Conservation (phyloP, 1,140 invertebrate genomes). For the Pantala flavescens region DNA sequence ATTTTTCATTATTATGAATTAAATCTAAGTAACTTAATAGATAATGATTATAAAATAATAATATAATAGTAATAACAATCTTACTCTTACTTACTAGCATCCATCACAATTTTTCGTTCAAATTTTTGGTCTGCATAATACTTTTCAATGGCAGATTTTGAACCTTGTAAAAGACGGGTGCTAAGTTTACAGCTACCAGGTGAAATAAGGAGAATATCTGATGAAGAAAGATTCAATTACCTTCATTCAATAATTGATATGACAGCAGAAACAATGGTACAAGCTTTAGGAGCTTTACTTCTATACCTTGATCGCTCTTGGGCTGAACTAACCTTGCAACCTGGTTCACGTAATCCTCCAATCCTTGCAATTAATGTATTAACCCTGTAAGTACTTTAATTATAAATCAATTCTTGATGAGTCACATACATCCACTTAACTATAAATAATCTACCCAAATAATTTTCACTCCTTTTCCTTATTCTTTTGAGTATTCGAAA, state of each 20-base stretch:
- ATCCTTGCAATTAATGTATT: conserved; percentile 51
- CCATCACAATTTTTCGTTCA: too few species aligned
- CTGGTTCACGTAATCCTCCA: conserved; percentile 36
- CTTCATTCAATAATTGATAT: conserved; percentile 59
- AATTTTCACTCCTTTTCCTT: too few species aligned
- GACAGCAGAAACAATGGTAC: conserved; percentile 49
- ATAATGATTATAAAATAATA: too few species aligned
- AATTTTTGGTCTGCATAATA: too few species aligned
- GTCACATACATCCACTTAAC: too few species aligned
- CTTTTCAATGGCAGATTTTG: conserved; percentile 37
- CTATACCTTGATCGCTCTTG: conserved; percentile 62
- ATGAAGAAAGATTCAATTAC: conserved; percentile 49
- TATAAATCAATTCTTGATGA: too few species aligned
- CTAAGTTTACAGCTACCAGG: conserved; percentile 46
- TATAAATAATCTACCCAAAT: too few species aligned
- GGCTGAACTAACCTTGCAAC: conserved; percentile 45
- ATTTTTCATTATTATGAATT: too few species aligned
- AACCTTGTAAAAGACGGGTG: conserved; percentile 50
- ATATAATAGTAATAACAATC: too few species aligned
- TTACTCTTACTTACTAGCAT: too few species aligned
- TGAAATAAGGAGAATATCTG: conserved; percentile 44
- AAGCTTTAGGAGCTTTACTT: conserved; percentile 60
- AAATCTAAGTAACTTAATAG: too few species aligned
- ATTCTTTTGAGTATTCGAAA: too few species aligned
- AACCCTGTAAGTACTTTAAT: conserved; percentile 44